Evolutionary conservation across 2,113 vertebrate species (phyloP), one percentile per base, ranked within the genome.

Genomic region (Poecile atricapillus): DNA sequence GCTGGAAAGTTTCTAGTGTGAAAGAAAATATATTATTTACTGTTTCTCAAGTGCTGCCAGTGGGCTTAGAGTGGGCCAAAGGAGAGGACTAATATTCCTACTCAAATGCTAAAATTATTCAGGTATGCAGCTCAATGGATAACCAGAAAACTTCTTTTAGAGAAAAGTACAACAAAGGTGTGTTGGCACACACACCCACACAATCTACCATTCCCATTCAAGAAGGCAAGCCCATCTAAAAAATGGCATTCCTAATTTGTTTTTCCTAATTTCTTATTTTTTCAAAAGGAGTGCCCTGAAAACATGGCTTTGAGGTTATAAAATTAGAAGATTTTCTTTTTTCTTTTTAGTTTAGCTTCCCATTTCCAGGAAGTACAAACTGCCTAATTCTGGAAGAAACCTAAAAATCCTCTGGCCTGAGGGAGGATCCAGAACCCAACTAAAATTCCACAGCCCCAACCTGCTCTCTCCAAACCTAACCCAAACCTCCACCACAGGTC

Each of bases 11-110:
- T 92, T 80, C 64, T 71, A 80, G 33, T 35, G 60, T 67, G 35
- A 56, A 94, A 76, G 47, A 76, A 94, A 94, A 86, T 6, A 37
- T 88, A 69, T 31, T 84, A 91, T 95, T 95, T 96, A 93, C 84
- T 93, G 56, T 81, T 93, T 95, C 88, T 93, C 71, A 80, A 88
- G 63, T 70, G 55, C 55, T 96, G 83, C 76, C 92, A 93, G 73
- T 41, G 31, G 62, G 25, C 8, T 89, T 74, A 81, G 52, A 0
- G 1, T 44, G 33, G 30, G 68, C 85, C 83, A 86, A 74, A 81
- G 78, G 10, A 74, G 35, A 95, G 15, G 44, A 77, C 39, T 60
- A 71, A 35, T 70, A 88, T 81, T 93, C 74, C 73, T 77, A n/a
- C 43, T 76, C 21, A 16, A 50, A 85, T 47, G 15, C 39, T 83